A percentile compares a stretch with the other conserved stretches of the same genome.
These are phyloP conservation scores for Ditula angustiorana DNA, from an alignment of 2,888 invertebrate species.

Conservation along the genomic window DNA sequence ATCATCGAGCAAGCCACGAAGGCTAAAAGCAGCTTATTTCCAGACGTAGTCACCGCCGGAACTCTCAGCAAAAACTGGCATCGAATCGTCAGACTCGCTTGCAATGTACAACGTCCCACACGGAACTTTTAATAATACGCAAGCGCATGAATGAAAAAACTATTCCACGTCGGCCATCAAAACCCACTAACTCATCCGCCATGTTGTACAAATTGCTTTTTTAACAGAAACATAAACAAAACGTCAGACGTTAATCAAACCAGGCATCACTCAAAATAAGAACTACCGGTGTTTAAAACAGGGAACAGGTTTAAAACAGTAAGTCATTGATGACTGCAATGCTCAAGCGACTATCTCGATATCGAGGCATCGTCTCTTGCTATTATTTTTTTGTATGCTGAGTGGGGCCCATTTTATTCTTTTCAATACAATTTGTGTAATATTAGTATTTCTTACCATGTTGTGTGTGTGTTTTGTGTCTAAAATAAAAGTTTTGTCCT, in stretches of 20 bases:
- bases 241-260: slow-evolving; percentile 34
- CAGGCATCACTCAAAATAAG: slow-evolving; percentile 28
- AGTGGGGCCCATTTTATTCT: too few relatives aligned
- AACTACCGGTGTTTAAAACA: slow-evolving; percentile 24
- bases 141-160: slow-evolving; percentile 17
- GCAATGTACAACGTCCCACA: not conserved
- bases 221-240: slow-evolving; percentile 39
- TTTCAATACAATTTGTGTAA: too few relatives aligned
- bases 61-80: not conserved
- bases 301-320: slow-evolving; percentile 10
- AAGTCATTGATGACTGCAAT: not conserved
- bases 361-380: too few relatives aligned
- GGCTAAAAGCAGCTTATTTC: too few relatives aligned
- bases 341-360: too few relatives aligned
- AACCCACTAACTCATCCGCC: slow-evolving; percentile 36
- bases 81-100: not conserved
- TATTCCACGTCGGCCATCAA: slow-evolving; percentile 19
- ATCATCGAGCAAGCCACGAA: too few relatives aligned
- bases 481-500: too few relatives aligned
- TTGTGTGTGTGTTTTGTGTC: too few relatives aligned
- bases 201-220: slow-evolving; percentile 39
- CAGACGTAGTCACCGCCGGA: too few relatives aligned
- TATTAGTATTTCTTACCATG: too few relatives aligned
- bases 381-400: too few relatives aligned
- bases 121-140: not conserved